phyloP scores from a whole-genome alignment of 2,797 vertebrate genomes.

The Pseudomugil tenellus region DNA sequence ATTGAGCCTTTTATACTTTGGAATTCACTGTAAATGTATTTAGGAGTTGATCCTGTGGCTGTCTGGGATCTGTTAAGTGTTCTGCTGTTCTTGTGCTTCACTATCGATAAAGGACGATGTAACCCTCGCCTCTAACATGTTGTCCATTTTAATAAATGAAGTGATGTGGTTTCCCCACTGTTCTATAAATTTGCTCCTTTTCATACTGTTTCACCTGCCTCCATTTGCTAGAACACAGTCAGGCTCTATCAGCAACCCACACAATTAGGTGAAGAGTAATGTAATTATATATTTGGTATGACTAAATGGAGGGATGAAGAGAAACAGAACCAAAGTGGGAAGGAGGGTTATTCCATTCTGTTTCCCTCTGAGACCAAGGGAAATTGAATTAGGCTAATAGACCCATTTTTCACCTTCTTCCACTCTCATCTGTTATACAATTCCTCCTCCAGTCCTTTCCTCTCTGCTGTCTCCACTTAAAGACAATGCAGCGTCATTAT shows the following conservation, averaged over 20 bases:
- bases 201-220: slow-evolving; percentile 67
- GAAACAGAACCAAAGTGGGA: slow-evolving; percentile 62
- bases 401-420: slow-evolving; percentile 76
- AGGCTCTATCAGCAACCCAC: slow-evolving; percentile 56
- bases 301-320: slow-evolving; percentile 71
- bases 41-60: slow-evolving; percentile 5
- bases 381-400: slow-evolving; percentile 80
- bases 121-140: slow-evolving; percentile 63
- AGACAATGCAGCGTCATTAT: slow-evolving; percentile 26
- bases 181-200: slow-evolving; percentile 60
- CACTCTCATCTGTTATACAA: slow-evolving; percentile 52
- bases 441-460: slow-evolving; percentile 38
- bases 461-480: slow-evolving; percentile 36
- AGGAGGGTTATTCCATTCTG: slow-evolving; percentile 73
- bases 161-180: slow-evolving; percentile 70
- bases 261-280: slow-evolving; percentile 80
- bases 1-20: background rate
- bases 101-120: slow-evolving; percentile 53
- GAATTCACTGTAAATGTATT: slow-evolving; percentile 8
- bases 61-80: slow-evolving; percentile 15
- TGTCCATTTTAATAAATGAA: slow-evolving; percentile 74
- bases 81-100: slow-evolving; percentile 59
- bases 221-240: slow-evolving; percentile 61
- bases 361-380: slow-evolving; percentile 63
- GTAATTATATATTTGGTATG: slow-evolving; percentile 74